Base-by-base conservation (phyloP, 1,140 invertebrate genomes). In the Sarcophaga peregrina region DNA sequence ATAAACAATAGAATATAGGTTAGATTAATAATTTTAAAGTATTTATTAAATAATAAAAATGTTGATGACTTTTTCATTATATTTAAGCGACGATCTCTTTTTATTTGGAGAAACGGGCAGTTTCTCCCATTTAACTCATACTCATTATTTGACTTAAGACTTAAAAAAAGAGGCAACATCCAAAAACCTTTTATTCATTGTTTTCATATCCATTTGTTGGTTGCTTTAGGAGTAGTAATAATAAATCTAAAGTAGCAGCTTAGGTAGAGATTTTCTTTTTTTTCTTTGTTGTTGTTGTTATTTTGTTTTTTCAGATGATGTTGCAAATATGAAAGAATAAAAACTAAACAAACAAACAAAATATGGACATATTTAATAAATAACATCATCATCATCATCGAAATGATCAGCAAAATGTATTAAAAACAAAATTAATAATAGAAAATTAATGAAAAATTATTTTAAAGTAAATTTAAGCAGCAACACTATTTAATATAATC, bases 31-130 rank as follows among this genome's bases (percentile, higher is more conserved):
- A n/a, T 58, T 58, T 58, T 58, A 62, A 68, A 68, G 17, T 25
- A 68, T 68, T 68, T 68, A 20, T 68, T 68, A 68, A 68, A 68
- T 68, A 68, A 68, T 68, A 25, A 68, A 68, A 68, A 20, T 68
- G n/a, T 68, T 68, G 8, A 68, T 68, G 62, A 68, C 62, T 68
- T 68, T 58, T 58, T 58, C 54, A n/a, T 58, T 58, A 20, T 68
- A 68, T 68, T 68, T 68, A 8, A 68, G 62, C 62, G 17, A 68
- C 17, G 17, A 68, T 9, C 13, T 52, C 13, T 52, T 37, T 37
- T 37, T 37, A 37, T 52, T 52, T 1, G 50, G 13, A 52, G 5
- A 52, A 52, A 52, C 9, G 50, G 50, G 50, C 13, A 52, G 50
- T 5, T 10, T 9, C 58, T 62, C 62, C 20, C 62, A 6, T 20